Evolutionary conservation across 2,888 invertebrate species (phyloP).

Genomic region (Fabriciana adippe): DNA sequence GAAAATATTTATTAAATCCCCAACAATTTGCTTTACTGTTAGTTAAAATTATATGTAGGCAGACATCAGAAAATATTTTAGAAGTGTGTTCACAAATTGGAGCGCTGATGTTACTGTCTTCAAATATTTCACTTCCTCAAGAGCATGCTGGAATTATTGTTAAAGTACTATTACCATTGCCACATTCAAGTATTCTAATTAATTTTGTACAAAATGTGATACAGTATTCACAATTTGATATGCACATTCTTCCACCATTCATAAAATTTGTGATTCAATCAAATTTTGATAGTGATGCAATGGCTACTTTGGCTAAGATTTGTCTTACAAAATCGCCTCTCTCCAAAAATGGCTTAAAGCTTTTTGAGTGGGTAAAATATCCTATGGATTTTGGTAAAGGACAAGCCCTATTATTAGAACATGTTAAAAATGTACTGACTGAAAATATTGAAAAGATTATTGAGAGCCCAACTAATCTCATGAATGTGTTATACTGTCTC

Average conservation of each 20-base stretch:
- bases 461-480: constrained; percentile 65
- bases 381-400: constrained; percentile 81
- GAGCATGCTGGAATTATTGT: constrained; percentile 87
- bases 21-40: constrained; percentile 83
- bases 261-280: constrained; percentile 82
- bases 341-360: constrained; percentile 81
- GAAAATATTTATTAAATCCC: constrained; percentile 84
- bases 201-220: constrained; percentile 86
- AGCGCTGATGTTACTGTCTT: constrained; percentile 82
- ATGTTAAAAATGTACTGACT: constrained; percentile 60
- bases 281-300: constrained; percentile 77
- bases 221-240: constrained; percentile 86
- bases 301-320: constrained; percentile 85
- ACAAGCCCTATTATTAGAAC: constrained; percentile 62
- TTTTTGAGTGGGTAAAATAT: constrained; percentile 86
- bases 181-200: constrained; percentile 81
- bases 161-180: constrained; percentile 83
- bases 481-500: constrained; percentile 79
- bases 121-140: constrained; percentile 85
- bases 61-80: constrained; percentile 72
- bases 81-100: constrained; percentile 80
- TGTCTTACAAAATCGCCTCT: constrained; percentile 85
- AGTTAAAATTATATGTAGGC: constrained; percentile 73
- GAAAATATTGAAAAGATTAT: constrained; percentile 62
- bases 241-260: constrained; percentile 86